These are phyloP conservation scores for Gallinago solitaria DNA, from an alignment of 2,797 vertebrate genomes.

Conservation along the genomic window DNA sequence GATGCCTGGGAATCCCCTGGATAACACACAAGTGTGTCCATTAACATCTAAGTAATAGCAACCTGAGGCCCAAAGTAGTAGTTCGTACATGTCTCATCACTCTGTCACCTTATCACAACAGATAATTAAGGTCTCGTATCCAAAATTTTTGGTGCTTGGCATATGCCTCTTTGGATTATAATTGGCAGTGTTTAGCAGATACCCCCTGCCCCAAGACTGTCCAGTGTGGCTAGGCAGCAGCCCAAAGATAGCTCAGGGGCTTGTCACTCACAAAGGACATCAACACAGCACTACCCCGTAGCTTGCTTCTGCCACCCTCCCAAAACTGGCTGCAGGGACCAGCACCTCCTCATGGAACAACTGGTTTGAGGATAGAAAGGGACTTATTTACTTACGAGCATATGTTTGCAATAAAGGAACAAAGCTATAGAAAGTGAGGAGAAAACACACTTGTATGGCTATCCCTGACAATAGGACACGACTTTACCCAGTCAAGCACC, in stretches of 20 bases:
- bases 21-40: not conserved
- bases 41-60: not conserved
- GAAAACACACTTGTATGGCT: not conserved
- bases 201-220: not conserved
- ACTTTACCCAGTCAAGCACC: not conserved
- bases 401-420: not conserved
- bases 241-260: accelerated
- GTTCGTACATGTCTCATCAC: not conserved
- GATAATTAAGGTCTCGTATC: not conserved
- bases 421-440: not conserved
- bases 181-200: not conserved
- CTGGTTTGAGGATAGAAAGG: not conserved
- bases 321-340: not conserved
- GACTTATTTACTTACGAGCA: not conserved
- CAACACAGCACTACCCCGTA: accelerated
- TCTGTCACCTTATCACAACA: not conserved
- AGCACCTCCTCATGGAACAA: not conserved
- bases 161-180: not conserved
- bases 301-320: not conserved
- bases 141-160: not conserved
- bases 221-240: not conserved
- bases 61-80: not conserved
- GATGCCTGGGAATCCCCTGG: not conserved
- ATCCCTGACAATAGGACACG: not conserved
- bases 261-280: not conserved